Conservation (phyloP, 2,113 vertebrate genomes). For the Choloepus hoffmanni region DNA sequence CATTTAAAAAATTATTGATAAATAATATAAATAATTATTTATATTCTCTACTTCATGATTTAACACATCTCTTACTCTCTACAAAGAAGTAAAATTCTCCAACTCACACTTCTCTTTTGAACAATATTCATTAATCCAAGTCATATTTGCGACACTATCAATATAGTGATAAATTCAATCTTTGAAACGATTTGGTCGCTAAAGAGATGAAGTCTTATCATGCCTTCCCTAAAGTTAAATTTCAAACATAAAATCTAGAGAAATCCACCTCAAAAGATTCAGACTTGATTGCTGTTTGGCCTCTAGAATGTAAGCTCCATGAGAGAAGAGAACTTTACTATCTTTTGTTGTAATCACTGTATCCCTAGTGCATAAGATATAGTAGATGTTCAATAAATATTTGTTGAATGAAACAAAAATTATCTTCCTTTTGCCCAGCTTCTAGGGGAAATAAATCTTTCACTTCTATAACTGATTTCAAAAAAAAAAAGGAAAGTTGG, state of each 20-base stretch:
- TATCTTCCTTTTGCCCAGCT: background rate
- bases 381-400: background rate
- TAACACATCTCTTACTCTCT: background rate
- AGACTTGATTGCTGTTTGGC: background rate
- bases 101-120: background rate
- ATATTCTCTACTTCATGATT: no score
- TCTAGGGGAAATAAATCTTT: background rate
- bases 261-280: background rate
- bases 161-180: background rate
- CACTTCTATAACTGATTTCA: background rate
- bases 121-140: background rate
- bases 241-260: background rate
- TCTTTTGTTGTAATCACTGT: background rate
- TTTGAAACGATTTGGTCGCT: background rate
- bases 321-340: background rate
- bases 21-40: background rate
- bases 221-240: background rate
- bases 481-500: background rate
- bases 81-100: background rate
- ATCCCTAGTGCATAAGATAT: background rate
- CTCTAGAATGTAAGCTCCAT: background rate
- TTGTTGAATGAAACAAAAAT: background rate
- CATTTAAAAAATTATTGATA: background rate
- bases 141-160: background rate
- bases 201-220: slow-evolving; percentile 25